These are phyloP conservation scores for Picathartes gymnocephalus DNA, from an alignment of 2,113 vertebrate genomes.

Conservation along the genomic window DNA sequence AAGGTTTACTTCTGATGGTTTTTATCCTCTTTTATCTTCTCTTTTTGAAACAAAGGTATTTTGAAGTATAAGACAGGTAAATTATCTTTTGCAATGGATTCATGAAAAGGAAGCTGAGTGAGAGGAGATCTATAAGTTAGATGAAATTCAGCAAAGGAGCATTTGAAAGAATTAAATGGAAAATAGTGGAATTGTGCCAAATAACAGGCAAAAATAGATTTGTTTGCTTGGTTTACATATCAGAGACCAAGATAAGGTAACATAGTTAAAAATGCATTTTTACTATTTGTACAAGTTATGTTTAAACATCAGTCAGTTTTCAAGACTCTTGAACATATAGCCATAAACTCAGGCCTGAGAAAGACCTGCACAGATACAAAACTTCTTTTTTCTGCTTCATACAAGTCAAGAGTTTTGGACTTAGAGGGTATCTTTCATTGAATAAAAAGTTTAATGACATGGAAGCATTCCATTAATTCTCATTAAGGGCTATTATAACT, in stretches of 20 bases:
- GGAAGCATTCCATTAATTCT: not conserved
- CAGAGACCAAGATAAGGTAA: not conserved
- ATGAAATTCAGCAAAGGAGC: not conserved
- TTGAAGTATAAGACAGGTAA: conserved; percentile 53
- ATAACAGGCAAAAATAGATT: not conserved
- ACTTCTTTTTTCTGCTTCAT: not conserved
- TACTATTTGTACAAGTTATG: not conserved
- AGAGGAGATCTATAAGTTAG: not conserved
- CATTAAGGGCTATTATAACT: not conserved
- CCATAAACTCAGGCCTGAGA: not conserved
- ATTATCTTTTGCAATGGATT: conserved; percentile 14
- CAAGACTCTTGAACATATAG: not conserved
- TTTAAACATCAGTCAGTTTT: not conserved
- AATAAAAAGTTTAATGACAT: not conserved
- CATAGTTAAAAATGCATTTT: not conserved
- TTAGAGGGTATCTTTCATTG: not conserved
- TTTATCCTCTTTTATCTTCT: conserved; percentile 39
- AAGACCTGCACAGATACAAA: not conserved
- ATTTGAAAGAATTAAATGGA: conserved; percentile 11
- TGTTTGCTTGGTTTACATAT: not conserved
- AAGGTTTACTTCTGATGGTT: conserved; percentile 30
- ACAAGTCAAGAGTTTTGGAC: not conserved
- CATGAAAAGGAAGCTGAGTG: not conserved
- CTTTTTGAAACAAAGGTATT: conserved; percentile 54
- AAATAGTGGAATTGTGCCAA: not conserved